Conservation (phyloP, 2,797 vertebrate species). For the Melanotaenia nigrans region DNA sequence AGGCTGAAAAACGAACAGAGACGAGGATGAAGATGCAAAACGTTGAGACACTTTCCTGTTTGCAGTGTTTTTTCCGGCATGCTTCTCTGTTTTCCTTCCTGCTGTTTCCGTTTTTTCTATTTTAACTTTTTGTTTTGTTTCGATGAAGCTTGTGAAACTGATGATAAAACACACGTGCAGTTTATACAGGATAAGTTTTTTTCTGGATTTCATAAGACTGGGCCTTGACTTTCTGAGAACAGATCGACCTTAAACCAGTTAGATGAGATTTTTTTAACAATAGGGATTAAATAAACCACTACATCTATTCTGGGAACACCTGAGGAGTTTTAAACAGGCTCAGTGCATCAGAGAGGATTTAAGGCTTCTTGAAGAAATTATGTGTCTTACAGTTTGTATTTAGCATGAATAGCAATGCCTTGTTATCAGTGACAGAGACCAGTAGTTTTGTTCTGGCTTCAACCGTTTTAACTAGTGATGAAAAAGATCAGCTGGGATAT, state of each 20-base stretch:
- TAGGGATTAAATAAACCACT: conserved; percentile 5
- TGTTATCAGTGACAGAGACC: neutral
- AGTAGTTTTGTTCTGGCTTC: neutral
- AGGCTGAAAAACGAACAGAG: neutral
- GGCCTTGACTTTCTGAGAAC: conserved; percentile 15
- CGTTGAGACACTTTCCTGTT: neutral
- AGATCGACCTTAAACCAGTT: conserved; percentile 45
- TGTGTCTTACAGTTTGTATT: neutral
- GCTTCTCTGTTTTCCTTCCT: neutral
- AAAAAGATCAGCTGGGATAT: fast-evolving
- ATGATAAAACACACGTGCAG: neutral
- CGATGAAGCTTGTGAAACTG: neutral
- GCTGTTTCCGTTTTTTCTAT: conserved; percentile 1
- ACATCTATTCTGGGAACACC: conserved; percentile 44
- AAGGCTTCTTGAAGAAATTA: neutral
- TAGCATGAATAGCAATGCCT: neutral
- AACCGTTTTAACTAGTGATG: neutral
- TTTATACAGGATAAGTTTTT: conserved; percentile 8
- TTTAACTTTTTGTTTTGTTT: conserved; percentile 14
- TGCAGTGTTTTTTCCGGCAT: conserved; percentile 7
- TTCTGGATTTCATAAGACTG: neutral
- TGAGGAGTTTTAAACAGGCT: conserved; percentile 8
- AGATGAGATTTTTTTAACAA: conserved; percentile 41
- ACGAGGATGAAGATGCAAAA: neutral
- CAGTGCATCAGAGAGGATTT: neutral